phyloP scores from a whole-genome alignment of 2,888 invertebrate genomes.

The Diogma glabrata region DNA sequence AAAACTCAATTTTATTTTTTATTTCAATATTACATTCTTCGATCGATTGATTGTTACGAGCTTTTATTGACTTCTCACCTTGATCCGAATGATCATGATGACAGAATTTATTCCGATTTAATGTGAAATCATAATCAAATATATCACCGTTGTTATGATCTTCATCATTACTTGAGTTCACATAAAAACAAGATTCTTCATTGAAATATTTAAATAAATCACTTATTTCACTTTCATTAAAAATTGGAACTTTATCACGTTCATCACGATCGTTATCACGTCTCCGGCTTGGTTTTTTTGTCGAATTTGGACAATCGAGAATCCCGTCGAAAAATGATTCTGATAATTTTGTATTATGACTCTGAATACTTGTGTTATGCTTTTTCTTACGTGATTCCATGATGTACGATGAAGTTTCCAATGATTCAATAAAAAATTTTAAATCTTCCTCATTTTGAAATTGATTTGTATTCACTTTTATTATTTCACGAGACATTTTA shows the following conservation, averaged over 20 bases:
- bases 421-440: not conserved
- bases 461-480: slow-evolving; percentile 5
- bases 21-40: not conserved
- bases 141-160: not conserved
- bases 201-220: slow-evolving; percentile 3
- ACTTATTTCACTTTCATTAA: not conserved
- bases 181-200: not conserved
- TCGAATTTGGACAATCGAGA: not conserved
- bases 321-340: slow-evolving; percentile 6
- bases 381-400: not conserved
- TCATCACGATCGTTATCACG: not conserved
- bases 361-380: not conserved
- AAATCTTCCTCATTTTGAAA: slow-evolving; percentile 1
- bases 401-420: not conserved
- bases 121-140: no score
- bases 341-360: not conserved
- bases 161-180: not conserved
- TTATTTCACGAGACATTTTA: no score
- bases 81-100: no score
- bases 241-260: no score
- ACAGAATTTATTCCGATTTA: no score
- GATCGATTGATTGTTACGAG: no score
- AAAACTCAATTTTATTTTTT: slow-evolving; percentile 4
- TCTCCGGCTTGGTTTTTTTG: no score
- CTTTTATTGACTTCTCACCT: no score